A percentile compares a stretch with the other conserved stretches of the same genome.
These are phyloP conservation scores for Monomorium pharaonis DNA, from an alignment of 1,140 invertebrate genomes.

Conservation along the genomic window DNA sequence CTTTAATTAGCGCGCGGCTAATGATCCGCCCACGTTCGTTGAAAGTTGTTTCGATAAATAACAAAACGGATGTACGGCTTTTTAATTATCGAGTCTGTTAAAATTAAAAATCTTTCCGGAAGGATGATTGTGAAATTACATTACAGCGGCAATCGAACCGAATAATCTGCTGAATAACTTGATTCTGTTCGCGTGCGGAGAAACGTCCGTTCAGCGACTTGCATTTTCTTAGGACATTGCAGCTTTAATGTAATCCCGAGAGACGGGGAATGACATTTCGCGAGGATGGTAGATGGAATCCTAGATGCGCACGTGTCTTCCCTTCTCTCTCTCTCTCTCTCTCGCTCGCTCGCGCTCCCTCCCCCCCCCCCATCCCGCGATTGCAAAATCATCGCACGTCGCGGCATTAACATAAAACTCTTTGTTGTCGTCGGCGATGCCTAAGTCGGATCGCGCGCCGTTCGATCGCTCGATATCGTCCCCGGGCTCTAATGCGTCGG, in stretches of 20 bases:
- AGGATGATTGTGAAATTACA: not conserved
- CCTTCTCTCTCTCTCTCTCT: too few relatives aligned
- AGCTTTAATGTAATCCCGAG: not conserved
- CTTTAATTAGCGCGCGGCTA: constrained; percentile 30
- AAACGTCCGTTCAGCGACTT: not conserved
- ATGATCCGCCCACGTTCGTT: constrained; percentile 1
- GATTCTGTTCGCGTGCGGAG: not conserved
- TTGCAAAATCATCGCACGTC: constrained; percentile 40
- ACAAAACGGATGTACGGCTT: not conserved
- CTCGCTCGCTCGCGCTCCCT: too few relatives aligned
- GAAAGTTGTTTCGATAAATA: not conserved
- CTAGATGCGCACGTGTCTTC: constrained; percentile 26
- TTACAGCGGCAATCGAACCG: not conserved
- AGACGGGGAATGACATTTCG: constrained; percentile 27
- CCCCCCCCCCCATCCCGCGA: too few relatives aligned
- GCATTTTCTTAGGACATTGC: not conserved
- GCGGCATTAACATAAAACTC: constrained; percentile 47
- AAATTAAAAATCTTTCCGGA: not conserved
- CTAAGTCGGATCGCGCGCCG: not conserved
- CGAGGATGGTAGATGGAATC: not conserved
- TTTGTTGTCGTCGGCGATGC: constrained; percentile 31
- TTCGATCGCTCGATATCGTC: constrained; percentile 35
- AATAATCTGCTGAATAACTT: not conserved
- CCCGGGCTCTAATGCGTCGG: not conserved
- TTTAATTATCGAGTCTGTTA: not conserved